Conservation (phyloP, 1,140 invertebrate genomes). For the Apis mellifera region Amel_HAv3.1 CM009935.2:11811001-11811500, state of each 20-base stretch:
- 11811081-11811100: not conserved
- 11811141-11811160: not conserved
- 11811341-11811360: too few relatives aligned
- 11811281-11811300: too few relatives aligned
- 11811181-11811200: not conserved
- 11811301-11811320: too few relatives aligned
- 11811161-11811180: not conserved
- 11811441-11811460: too few relatives aligned
- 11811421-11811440: slow-evolving; percentile 34
- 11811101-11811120: not conserved
- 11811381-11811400: too few relatives aligned
- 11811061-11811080: not conserved
- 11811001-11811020: too few relatives aligned
- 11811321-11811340: too few relatives aligned
- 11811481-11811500: slow-evolving; percentile 4
- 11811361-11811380: too few relatives aligned
- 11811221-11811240: not conserved
- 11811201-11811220: not conserved
- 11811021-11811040: too few relatives aligned
- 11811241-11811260: not conserved
- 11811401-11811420: slow-evolving; percentile 28
- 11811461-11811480: slow-evolving; percentile 1
- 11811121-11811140: not conserved
- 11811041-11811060: not conserved
- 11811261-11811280: not conserved